Evolutionary conservation across 2,888 invertebrate genomes (phyloP).

Genomic region (Pollenia angustigena): DNA sequence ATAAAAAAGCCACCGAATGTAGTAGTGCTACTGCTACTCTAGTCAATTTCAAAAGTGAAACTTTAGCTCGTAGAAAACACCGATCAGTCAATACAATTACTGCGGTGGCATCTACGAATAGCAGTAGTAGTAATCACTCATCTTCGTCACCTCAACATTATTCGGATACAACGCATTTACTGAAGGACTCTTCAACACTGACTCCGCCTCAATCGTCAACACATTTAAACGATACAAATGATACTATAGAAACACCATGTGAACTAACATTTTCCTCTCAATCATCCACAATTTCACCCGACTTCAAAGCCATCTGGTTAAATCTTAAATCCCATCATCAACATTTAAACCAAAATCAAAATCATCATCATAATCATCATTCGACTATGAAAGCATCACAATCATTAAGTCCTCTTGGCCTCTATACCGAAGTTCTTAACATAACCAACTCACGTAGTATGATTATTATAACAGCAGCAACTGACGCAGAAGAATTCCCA

Average conservation of each 20-base stretch:
- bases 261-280: constrained; percentile 50
- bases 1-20: constrained; percentile 77
- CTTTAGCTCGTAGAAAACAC: constrained; percentile 76
- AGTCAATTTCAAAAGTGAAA: constrained; percentile 79
- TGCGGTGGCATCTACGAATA: constrained; percentile 47
- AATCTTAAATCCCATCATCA: constrained; percentile 78
- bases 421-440: constrained; percentile 78
- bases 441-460: constrained; percentile 83
- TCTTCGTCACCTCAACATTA: constrained; percentile 60
- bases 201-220: constrained; percentile 53
- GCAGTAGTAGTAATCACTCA: constrained; percentile 66
- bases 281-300: constrained; percentile 64
- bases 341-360: constrained; percentile 34
- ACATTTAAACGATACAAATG: constrained; percentile 49
- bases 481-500: constrained; percentile 80
- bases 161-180: constrained; percentile 70
- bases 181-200: constrained; percentile 49
- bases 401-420: constrained; percentile 81
- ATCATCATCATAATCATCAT: constrained; percentile 77
- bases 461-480: constrained; percentile 80
- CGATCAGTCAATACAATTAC: constrained; percentile 77
- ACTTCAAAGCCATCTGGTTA: constrained; percentile 47
- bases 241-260: constrained; percentile 68
- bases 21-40: constrained; percentile 72
- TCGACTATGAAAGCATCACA: constrained; percentile 83